These are phyloP conservation scores for Dusona sp. DNA, from an alignment of 2,888 invertebrate genomes.

Conservation along the genomic window DNA sequence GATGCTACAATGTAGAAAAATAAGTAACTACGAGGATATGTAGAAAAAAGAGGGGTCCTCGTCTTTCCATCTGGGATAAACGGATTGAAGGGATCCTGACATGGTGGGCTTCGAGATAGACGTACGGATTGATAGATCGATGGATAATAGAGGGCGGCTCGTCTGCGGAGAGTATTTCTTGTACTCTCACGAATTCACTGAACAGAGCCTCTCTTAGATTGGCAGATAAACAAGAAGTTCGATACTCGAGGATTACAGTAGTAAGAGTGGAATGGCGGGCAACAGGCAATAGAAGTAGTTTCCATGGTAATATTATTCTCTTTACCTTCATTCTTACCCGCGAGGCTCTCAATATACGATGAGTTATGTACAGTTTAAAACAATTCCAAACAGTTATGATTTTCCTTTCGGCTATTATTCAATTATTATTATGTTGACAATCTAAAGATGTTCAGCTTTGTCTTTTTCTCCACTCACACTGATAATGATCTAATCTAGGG, in stretches of 20 bases:
- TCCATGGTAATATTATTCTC: slow-evolving; percentile 25
- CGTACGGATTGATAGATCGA: slow-evolving; percentile 52
- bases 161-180: slow-evolving; percentile 14
- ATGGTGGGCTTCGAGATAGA: slow-evolving; percentile 20
- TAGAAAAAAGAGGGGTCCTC: slow-evolving; percentile 26
- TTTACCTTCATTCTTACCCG: neutral
- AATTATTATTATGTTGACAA: neutral
- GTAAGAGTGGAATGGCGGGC: neutral
- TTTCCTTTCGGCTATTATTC: neutral
- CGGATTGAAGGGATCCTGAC: slow-evolving; percentile 34
- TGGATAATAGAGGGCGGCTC: slow-evolving; percentile 40
- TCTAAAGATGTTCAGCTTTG: neutral
- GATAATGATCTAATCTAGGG: neutral
- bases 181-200: slow-evolving; percentile 15
- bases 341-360: neutral
- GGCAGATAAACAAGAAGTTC: slow-evolving; percentile 37
- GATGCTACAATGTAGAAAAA: slow-evolving; percentile 16
- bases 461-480: neutral
- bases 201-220: slow-evolving; percentile 1
- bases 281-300: neutral
- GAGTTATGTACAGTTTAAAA: neutral
- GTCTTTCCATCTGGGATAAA: slow-evolving; percentile 39
- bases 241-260: slow-evolving; percentile 25
- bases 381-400: neutral
- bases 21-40: slow-evolving; percentile 33